Percentiles rank a stretch among this genome's conserved stretches.
These are phyloP conservation scores for Solenopsis invicta DNA, from an alignment of 1,140 invertebrate species.

Conservation along the genomic window DNA sequence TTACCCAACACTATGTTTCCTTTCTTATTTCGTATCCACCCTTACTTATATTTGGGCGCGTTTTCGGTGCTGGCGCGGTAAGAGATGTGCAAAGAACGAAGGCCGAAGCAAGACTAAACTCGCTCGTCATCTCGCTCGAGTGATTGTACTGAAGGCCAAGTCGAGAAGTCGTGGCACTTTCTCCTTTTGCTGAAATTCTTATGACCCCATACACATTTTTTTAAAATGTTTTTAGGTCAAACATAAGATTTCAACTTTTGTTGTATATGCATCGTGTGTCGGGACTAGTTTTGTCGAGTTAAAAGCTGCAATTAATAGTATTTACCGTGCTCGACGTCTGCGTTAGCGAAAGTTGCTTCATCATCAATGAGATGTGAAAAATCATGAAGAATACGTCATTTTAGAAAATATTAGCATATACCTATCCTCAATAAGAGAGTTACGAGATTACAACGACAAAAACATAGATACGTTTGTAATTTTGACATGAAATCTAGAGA, in stretches of 20 bases:
- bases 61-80: neutral
- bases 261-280: neutral
- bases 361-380: neutral
- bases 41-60: neutral
- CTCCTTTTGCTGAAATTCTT: conserved; percentile 61
- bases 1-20: neutral
- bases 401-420: neutral
- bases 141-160: conserved; percentile 53
- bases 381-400: neutral
- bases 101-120: conserved; percentile 64
- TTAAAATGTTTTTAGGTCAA: neutral
- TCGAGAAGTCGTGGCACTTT: conserved; percentile 77
- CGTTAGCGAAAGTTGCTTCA: neutral
- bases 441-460: neutral
- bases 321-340: neutral
- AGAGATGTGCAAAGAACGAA: conserved; percentile 35
- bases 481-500: neutral
- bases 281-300: neutral
- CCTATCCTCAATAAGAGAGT: neutral
- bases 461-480: neutral
- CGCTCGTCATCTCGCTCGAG: conserved; percentile 11
- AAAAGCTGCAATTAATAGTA: neutral
- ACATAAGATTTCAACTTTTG: neutral
- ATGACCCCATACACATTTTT: neutral
- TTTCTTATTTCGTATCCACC: neutral